Evolutionary conservation across 2,888 invertebrate species (phyloP).

Genomic region (Chesias legatella): DNA sequence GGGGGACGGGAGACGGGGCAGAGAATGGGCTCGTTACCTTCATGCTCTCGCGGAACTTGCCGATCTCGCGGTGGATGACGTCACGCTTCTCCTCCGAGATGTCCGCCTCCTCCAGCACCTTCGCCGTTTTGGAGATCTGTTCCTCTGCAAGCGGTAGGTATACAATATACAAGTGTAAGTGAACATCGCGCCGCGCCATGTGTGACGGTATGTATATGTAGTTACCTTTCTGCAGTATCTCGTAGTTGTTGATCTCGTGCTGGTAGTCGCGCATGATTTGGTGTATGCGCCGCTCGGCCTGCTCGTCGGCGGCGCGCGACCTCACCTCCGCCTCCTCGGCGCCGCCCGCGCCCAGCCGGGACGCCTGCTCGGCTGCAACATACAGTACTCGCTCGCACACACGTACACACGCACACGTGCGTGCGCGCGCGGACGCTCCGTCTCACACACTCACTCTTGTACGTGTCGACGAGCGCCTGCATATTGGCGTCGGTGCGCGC

Average conservation of each 20-base stretch:
- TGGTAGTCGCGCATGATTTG: conserved; percentile 92
- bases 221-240: conserved; percentile 82
- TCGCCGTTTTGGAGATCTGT: conserved; percentile 82
- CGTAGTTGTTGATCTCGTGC: conserved; percentile 86
- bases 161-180: not conserved
- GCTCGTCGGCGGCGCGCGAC: conserved; percentile 86
- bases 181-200: too few relatives aligned
- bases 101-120: conserved; percentile 90
- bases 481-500: conserved; percentile 99
- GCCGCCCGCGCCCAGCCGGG: conserved; percentile 45
- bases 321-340: conserved; percentile 81
- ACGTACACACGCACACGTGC: conserved; percentile 95
- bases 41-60: conserved; percentile 98
- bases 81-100: conserved; percentile 98
- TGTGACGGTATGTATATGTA: not conserved
- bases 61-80: conserved; percentile 97
- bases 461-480: conserved; percentile 95
- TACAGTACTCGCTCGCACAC: conserved; percentile 68
- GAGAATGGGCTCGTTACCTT: conserved; percentile 84
- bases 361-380: conserved; percentile 53
- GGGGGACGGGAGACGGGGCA: conserved; percentile 11
- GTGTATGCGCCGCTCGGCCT: conserved; percentile 87
- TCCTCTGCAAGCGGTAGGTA: conserved; percentile 76
- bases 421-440: too few relatives aligned
- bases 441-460: conserved; percentile 89